Conservation (phyloP, 1,140 invertebrate species). For the Polypedilum pembai region DNA sequence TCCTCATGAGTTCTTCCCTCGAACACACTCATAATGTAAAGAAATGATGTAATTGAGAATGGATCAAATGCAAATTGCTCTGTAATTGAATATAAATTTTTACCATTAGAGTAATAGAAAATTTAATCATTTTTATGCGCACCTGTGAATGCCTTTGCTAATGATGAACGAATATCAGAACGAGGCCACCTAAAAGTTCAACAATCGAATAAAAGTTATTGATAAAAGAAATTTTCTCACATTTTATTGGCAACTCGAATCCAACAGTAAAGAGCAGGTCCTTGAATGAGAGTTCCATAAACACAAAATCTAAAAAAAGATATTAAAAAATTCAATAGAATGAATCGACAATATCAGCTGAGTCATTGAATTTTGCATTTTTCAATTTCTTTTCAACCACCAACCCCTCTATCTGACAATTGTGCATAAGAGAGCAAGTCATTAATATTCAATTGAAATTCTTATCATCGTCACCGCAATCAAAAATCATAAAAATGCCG, state of each 20-base stretch:
- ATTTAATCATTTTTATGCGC: background rate
- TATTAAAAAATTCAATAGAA: background rate
- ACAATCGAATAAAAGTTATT: background rate
- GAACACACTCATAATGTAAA: background rate
- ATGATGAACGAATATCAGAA: background rate
- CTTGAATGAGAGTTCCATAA: constrained; percentile 6
- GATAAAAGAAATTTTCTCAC: background rate
- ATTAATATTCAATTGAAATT: constrained; percentile 15
- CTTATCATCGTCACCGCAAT: constrained; percentile 16
- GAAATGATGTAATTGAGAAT: background rate
- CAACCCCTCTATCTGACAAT: background rate
- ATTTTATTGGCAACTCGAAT: constrained; percentile 20
- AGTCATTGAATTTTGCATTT: background rate
- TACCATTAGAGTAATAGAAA: background rate
- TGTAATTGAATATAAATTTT: background rate
- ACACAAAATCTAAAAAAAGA: background rate
- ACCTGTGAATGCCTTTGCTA: constrained; percentile 22
- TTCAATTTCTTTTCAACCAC: background rate
- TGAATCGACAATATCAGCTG: background rate
- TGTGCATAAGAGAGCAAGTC: background rate
- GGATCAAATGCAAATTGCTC: constrained; percentile 25
- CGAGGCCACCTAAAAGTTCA: background rate
- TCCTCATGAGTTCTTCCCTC: background rate
- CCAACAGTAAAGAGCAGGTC: constrained; percentile 19
- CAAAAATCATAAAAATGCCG: background rate